These are phyloP conservation scores for Eulemur albifrons DNA, from an alignment of 2,797 vertebrate species.

Conservation along the genomic window DNA sequence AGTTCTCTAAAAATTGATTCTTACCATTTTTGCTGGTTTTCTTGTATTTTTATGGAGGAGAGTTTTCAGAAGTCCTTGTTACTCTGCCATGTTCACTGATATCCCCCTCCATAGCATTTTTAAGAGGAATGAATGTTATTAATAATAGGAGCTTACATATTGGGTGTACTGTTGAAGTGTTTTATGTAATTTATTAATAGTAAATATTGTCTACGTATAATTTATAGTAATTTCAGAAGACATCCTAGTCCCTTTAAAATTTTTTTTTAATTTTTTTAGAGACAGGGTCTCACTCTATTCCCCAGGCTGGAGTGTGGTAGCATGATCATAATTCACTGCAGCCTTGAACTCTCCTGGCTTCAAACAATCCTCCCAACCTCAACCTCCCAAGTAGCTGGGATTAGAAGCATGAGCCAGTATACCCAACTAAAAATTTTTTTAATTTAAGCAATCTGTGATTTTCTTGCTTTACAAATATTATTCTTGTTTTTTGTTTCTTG, in stretches of 20 bases:
- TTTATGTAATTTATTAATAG: neutral
- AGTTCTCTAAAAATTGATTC: neutral
- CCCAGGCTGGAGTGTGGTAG: neutral
- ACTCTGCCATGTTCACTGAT: neutral
- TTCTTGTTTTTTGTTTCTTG: neutral
- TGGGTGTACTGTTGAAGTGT: neutral
- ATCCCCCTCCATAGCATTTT: neutral
- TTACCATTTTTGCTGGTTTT: neutral
- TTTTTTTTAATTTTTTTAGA: neutral
- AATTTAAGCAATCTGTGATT: neutral
- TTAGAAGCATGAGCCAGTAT: neutral
- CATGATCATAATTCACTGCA: neutral
- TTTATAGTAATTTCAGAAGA: neutral
- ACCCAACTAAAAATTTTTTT: neutral
- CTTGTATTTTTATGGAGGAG: neutral
- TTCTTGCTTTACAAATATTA: neutral
- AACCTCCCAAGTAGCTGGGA: neutral
- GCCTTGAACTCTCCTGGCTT: neutral
- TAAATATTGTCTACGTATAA: neutral
- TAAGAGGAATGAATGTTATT: neutral
- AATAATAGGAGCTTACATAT: neutral
- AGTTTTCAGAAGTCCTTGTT: neutral
- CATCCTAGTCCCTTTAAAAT: neutral
- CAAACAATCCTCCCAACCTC: neutral
- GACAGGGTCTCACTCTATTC: neutral